phyloP scores from a whole-genome alignment of 1,140 invertebrate species.

The Diorhabda sublineata region DNA sequence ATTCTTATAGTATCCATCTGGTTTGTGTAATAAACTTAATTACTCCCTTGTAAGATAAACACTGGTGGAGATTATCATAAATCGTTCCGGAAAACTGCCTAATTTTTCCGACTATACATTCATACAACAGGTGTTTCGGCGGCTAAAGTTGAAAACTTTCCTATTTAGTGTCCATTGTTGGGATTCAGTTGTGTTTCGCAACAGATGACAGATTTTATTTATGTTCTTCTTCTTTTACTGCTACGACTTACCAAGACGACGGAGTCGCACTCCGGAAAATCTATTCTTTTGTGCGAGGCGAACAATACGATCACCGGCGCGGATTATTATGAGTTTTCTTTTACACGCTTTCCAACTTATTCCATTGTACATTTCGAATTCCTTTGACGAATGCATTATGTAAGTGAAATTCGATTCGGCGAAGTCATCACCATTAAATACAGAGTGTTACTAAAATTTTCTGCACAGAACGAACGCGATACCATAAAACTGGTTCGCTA shows the following conservation, averaged over 20 bases:
- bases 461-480: no score
- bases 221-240: constrained; percentile 5
- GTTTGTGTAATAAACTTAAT: neutral
- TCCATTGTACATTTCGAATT: no score
- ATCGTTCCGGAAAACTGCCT: neutral
- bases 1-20: no score
- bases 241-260: constrained; percentile 7
- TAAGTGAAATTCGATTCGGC: no score
- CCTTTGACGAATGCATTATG: no score
- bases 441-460: no score
- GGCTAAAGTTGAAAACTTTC: constrained; percentile 13
- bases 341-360: neutral
- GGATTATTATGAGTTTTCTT: constrained; percentile 2
- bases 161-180: constrained; percentile 11
- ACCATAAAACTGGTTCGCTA: no score
- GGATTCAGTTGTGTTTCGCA: constrained; percentile 13
- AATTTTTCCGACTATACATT: constrained; percentile 5
- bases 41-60: neutral
- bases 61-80: constrained; percentile 4
- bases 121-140: constrained; percentile 14
- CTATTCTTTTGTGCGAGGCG: constrained; percentile 6
- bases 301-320: neutral
- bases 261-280: constrained; percentile 4
- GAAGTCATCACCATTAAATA: no score
- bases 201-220: constrained; percentile 15